These are phyloP conservation scores for Dufourea novaeangliae DNA, from an alignment of 1,140 invertebrate species.

Conservation along the genomic window DNA sequence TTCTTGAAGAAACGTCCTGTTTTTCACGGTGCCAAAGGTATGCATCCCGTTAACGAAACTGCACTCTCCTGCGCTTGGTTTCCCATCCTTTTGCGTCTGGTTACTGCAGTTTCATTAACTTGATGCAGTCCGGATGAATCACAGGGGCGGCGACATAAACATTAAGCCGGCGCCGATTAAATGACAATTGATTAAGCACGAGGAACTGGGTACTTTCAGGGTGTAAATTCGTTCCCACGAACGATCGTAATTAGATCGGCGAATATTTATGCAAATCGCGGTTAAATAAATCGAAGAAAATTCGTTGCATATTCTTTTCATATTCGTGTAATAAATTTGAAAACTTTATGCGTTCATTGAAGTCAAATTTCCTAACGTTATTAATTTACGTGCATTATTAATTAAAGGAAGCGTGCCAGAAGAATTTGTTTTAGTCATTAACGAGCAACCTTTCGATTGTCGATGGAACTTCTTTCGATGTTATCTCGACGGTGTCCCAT, in stretches of 20 bases:
- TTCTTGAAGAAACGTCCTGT: no score
- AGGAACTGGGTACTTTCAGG: no score
- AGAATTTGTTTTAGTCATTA: conserved; percentile 6
- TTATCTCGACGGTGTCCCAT: conserved; percentile 18
- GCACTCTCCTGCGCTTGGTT: background rate
- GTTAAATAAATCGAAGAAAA: no score
- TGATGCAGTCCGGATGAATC: background rate
- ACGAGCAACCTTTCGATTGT: background rate
- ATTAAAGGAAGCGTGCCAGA: background rate
- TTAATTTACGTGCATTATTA: background rate
- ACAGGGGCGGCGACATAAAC: background rate
- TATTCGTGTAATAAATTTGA: no score
- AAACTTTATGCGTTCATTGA: no score
- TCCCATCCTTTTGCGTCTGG: background rate
- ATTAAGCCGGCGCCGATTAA: background rate
- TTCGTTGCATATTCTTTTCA: no score
- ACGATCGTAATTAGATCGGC: no score
- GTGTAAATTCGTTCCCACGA: no score
- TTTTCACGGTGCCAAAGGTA: no score
- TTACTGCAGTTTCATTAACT: conserved; percentile 13
- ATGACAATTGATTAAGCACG: background rate
- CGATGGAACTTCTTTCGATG: conserved; percentile 29
- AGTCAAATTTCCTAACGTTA: no score
- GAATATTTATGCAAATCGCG: no score
- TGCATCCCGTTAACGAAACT: conserved; percentile 31